Conservation (phyloP, 2,888 invertebrate genomes). For the Cordylochernes scorpioides region DNA sequence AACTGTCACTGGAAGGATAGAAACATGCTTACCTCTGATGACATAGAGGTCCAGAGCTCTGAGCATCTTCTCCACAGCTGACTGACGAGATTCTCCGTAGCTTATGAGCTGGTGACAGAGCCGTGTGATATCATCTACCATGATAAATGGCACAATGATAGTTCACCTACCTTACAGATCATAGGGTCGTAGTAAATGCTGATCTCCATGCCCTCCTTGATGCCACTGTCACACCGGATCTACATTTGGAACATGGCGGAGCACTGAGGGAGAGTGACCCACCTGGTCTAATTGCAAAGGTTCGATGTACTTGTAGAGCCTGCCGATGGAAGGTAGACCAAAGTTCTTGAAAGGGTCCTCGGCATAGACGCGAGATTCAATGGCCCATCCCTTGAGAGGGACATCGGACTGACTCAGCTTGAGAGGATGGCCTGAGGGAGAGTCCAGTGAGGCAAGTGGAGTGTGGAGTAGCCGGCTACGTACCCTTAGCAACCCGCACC, state of each 20-base stretch:
- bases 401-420: slow-evolving; percentile 31
- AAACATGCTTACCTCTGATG: slow-evolving; percentile 28
- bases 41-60: slow-evolving; percentile 35
- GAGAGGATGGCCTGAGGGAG: slow-evolving; percentile 29
- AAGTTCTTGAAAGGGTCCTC: slow-evolving; percentile 26
- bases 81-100: slow-evolving; percentile 29
- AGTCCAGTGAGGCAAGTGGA: no score
- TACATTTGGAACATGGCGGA: slow-evolving; percentile 14
- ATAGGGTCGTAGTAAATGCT: slow-evolving; percentile 40
- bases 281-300: slow-evolving; percentile 5
- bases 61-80: slow-evolving; percentile 29
- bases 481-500: slow-evolving; percentile 33
- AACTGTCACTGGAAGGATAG: no score
- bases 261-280: background rate
- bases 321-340: slow-evolving; percentile 36
- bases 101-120: slow-evolving; percentile 31
- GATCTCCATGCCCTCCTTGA: slow-evolving; percentile 37
- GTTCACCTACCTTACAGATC: slow-evolving; percentile 35
- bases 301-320: slow-evolving; percentile 29
- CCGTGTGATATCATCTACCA: no score
- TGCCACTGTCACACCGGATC: slow-evolving; percentile 38
- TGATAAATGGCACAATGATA: no score
- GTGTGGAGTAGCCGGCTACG: no score
- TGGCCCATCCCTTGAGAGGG: slow-evolving; percentile 17
- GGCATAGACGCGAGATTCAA: slow-evolving; percentile 16